Evolutionary conservation across 1,140 invertebrate species (phyloP), one percentile per base, ranked within the genome.

Genomic region (Megathymus violae): DNA sequence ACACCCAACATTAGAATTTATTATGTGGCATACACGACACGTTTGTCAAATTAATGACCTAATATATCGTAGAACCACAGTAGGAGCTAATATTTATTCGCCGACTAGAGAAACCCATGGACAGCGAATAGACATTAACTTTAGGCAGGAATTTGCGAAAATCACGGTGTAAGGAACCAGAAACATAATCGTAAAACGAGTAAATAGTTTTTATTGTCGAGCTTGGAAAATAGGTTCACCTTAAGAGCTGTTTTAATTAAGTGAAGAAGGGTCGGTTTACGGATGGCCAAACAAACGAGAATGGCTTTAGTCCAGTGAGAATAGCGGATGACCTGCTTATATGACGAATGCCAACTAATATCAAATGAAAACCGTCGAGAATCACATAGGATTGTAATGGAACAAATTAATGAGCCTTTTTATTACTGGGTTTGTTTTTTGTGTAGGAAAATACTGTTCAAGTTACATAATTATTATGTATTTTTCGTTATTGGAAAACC

Each of bases 221-320:
- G 43, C 11, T 36, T 59, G 41, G 64, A 19, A 60, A 69, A 69
- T 69, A 61, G 68, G 65, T 71, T 78, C 69, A 71, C 69, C 67
- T 74, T 67, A 75, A 77, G 69, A 72, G 69, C 60, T 64, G 68
- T 70, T 77, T 77, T 77, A 76, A 78, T 78, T 73, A 78, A 73
- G 66, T 71, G 70, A 67, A 75, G 51, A 43, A 59, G 27, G 31
- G 54, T 14, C 60, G 58, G 47, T 66, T 58, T 60, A 58, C 48
- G 60, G 48, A 52, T 36, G 52, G 52, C 41, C 19, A 22, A 25
- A 58, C 43, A 58, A 58, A 58, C 31, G 52, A 6, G 15, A 44
- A 58, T 46, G 52, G 25, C 22, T 34, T 31, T 15, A 14, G 41
- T 43, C 40, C 52, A 14, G 40, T 11, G 40, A 56, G 52, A 44